A percentile compares a stretch with the other conserved stretches of the same genome.
Evolutionary conservation across 2,797 vertebrate genomes (phyloP).

Genomic region (Gouania willdenowi): DNA sequence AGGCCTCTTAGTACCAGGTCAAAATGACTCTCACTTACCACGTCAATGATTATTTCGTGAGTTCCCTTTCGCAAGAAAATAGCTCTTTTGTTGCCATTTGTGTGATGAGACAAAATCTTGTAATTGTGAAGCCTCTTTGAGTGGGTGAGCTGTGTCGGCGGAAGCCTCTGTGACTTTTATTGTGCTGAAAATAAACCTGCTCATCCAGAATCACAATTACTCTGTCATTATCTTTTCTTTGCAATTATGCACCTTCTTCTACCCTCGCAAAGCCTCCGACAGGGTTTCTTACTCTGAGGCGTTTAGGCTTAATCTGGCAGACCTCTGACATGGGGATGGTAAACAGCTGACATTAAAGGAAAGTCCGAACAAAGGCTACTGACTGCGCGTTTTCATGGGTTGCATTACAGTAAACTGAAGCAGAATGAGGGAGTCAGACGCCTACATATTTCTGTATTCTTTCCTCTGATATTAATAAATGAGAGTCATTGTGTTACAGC

Average conservation of each 20-base stretch:
- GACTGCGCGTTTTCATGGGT: neutral
- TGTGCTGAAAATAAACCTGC: conserved; percentile 60
- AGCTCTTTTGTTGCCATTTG: conserved; percentile 5
- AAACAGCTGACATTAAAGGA: neutral
- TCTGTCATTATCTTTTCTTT: conserved; percentile 44
- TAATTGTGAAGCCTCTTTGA: conserved; percentile 20
- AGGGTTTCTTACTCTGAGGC: conserved; percentile 12
- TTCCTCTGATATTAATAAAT: no score
- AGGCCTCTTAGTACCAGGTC: conserved; percentile 37
- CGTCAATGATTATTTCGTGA: conserved; percentile 48
- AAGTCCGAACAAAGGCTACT: neutral
- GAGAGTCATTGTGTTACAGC: no score
- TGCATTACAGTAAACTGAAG: neutral
- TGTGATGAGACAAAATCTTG: conserved; percentile 13
- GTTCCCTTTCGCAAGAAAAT: conserved; percentile 10
- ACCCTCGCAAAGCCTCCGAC: conserved; percentile 13
- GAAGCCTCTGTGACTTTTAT: conserved; percentile 43
- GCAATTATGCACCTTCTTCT: conserved; percentile 50
- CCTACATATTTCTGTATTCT: no score
- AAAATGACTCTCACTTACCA: conserved; percentile 36
- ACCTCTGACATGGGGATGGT: neutral
- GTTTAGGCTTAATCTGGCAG: conserved; percentile 8
- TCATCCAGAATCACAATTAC: conserved; percentile 58
- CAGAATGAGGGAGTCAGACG: no score
- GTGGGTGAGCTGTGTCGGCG: conserved; percentile 36